Conservation (phyloP, 2,797 vertebrate species). For the Sebastes itinus region DNA sequence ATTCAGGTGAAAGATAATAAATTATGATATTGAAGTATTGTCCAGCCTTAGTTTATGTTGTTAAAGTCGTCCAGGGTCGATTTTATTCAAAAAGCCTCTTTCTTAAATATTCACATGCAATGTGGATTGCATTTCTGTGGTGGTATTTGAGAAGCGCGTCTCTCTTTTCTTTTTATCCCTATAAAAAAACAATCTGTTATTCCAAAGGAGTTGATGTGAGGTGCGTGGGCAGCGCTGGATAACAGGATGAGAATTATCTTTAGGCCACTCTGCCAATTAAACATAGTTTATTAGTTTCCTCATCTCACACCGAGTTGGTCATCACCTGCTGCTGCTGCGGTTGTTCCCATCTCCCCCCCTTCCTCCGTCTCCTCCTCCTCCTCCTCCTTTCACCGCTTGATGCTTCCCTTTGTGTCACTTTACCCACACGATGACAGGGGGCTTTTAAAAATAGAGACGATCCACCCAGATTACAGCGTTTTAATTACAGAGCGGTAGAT, state of each 20-base stretch:
- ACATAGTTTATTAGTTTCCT: constrained; percentile 52
- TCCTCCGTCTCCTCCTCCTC: background rate
- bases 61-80: background rate
- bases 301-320: constrained; percentile 43
- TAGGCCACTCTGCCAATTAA: constrained; percentile 51
- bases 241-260: constrained; percentile 38
- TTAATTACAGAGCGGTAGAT: constrained; percentile 84
- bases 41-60: background rate
- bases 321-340: constrained; percentile 64
- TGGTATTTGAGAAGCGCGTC: background rate
- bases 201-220: constrained; percentile 13
- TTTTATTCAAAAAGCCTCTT: background rate
- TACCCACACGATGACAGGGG: constrained; percentile 70
- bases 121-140: background rate
- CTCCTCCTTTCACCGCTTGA: constrained; percentile 37
- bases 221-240: constrained; percentile 20
- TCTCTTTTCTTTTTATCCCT: background rate
- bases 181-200: constrained; percentile 16
- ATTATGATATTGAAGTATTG: too few relatives aligned
- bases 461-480: constrained; percentile 81
- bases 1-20: background rate
- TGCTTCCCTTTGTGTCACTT: constrained; percentile 67
- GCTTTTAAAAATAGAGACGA: constrained; percentile 82
- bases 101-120: background rate
- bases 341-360: background rate